These are phyloP conservation scores for Oryzaephilus surinamensis DNA, from an alignment of 1,140 invertebrate species.

Conservation along the genomic window DNA sequence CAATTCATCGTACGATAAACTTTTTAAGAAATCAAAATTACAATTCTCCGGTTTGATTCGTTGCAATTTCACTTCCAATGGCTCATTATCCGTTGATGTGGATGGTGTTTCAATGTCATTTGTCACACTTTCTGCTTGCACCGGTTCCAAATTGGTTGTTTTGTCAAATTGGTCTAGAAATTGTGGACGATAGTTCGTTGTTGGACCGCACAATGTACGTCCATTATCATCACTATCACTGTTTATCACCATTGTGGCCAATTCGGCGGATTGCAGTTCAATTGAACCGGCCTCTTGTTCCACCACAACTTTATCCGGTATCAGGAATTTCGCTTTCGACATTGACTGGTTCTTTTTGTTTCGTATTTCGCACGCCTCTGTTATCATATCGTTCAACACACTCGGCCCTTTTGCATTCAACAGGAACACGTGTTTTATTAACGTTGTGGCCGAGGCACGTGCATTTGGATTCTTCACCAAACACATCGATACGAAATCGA, in stretches of 20 bases:
- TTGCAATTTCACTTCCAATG: constrained; percentile 37
- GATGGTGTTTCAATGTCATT: no score
- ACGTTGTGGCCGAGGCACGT: constrained; percentile 78
- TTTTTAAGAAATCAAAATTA: constrained; percentile 51
- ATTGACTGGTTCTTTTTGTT: constrained; percentile 47
- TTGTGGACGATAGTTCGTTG: constrained; percentile 88
- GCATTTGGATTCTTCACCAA: constrained; percentile 91
- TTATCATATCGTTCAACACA: constrained; percentile 82
- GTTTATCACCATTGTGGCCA: constrained; percentile 93
- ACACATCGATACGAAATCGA: constrained; percentile 95
- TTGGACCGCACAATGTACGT: no score
- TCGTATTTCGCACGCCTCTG: constrained; percentile 83
- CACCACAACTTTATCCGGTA: constrained; percentile 39
- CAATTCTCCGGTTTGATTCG: background rate
- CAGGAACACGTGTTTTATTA: constrained; percentile 89
- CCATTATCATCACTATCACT: constrained; percentile 77
- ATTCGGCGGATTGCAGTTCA: no score
- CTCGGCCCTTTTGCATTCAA: constrained; percentile 73
- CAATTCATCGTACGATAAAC: constrained; percentile 81
- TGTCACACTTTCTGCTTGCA: no score
- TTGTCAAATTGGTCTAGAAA: constrained; percentile 94
- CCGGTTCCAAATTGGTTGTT: no score
- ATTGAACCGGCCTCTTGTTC: constrained; percentile 50
- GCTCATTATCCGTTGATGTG: no score
- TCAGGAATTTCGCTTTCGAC: constrained; percentile 36